Evolutionary conservation across 2,888 invertebrate genomes (phyloP), one percentile per base, ranked within the genome.

Genomic region (Lomographa bimaculata): DNA sequence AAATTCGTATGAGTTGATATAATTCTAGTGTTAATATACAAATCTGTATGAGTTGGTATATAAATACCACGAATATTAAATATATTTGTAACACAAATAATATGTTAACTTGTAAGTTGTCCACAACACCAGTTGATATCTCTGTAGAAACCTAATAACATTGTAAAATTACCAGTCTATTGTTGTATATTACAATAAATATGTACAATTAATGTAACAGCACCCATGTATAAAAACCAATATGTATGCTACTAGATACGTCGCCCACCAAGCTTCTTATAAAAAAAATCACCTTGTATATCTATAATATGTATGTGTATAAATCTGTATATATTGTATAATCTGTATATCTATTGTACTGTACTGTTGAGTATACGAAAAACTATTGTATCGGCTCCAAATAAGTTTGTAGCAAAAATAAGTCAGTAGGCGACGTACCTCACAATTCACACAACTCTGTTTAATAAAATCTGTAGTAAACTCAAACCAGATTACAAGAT

Each of bases 401-500:
- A 79, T 84, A 82, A 83, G 70, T 78, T 68, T 81, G 75, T 83
- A 81, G 83, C 81, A 84, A 85, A 86, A 83, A 79, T 81, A 82
- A 81, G 79, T 78, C 52, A 66, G 67, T 66, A 66, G 81, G 79
- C 85, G 85, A 66, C 77, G 77, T 60, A 67, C 28, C 66, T 60
- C 29, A 45, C 54, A 46, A 46, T 51, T 54, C 57, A 69, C 65
- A 69, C 71, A 75, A 70, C 68, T 66, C 66, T 67, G 76, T 71
- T 54, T 72, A 86, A 86, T 87, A 87, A 85, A 87, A 84, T 87
- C 83, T 87, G 72, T 79, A 74, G 77, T 79, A 79, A 85, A 79
- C 78, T 79, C 84, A 89, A 86, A 84, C 89, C 89, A 87, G 89
- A 89, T 81, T 89, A 89, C 89, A 87, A 89, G 87, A 89, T 87